Evolutionary conservation across 35 echinoderm and acorn worm species (phyloP).

Genomic region (Holothuria glaberrima): DNA sequence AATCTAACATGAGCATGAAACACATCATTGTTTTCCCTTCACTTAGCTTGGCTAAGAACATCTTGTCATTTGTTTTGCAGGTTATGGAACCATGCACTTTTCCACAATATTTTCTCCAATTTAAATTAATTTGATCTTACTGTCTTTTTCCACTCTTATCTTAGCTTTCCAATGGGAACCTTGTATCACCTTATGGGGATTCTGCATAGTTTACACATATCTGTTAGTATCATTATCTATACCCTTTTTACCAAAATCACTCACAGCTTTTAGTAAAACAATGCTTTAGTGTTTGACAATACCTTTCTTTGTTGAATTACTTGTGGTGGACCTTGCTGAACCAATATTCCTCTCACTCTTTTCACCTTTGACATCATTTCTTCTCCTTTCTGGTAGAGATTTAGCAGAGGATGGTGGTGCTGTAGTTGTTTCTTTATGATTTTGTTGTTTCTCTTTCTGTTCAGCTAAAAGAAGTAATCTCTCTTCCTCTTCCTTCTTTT

Average conservation of each 20-base stretch:
- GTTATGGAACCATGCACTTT: not conserved
- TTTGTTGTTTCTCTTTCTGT: slow-evolving; percentile 59
- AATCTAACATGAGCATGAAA: too few species aligned
- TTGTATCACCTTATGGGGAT: not conserved
- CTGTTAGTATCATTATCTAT: not conserved
- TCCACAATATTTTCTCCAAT: too few species aligned
- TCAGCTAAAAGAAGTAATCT: slow-evolving; percentile 63
- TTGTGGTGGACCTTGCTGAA: slow-evolving; percentile 27
- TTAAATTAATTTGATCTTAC: too few species aligned
- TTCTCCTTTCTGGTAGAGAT: slow-evolving; percentile 65
- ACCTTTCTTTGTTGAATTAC: slow-evolving; percentile 64
- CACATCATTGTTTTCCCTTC: too few species aligned
- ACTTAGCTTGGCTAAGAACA: too few species aligned
- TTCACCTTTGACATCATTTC: slow-evolving; percentile 45
- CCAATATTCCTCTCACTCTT: slow-evolving; percentile 38
- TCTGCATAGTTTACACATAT: not conserved
- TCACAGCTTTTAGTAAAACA: not conserved
- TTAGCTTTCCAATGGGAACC: too few species aligned
- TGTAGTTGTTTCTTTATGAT: slow-evolving; percentile 48
- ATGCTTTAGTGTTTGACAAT: not conserved
- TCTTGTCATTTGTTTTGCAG: too few species aligned
- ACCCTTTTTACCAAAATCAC: not conserved
- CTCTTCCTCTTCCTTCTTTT: slow-evolving; percentile 93
- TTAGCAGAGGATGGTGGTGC: slow-evolving; percentile 63
- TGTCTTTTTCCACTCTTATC: too few species aligned